Conservation (phyloP, 1,140 invertebrate genomes). For the Lepidostoma basale region DNA sequence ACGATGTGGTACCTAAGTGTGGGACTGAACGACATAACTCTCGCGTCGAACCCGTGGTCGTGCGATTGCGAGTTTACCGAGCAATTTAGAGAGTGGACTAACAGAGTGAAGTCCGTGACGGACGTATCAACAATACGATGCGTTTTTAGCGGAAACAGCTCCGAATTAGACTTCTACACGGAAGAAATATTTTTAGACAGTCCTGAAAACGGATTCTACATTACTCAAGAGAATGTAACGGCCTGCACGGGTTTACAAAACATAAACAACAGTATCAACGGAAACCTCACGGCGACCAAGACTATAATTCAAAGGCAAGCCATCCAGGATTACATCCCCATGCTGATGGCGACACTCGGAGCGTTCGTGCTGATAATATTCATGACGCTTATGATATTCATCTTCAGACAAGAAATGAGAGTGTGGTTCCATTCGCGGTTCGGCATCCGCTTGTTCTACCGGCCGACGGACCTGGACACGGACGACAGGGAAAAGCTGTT, state of each 20-base stretch:
- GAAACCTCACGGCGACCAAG: slow-evolving; percentile 70
- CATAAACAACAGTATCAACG: slow-evolving; percentile 71
- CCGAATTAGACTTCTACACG: slow-evolving; percentile 63
- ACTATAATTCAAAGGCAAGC: slow-evolving; percentile 74
- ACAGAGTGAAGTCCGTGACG: slow-evolving; percentile 66
- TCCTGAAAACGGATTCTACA: slow-evolving; percentile 63
- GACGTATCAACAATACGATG: slow-evolving; percentile 69
- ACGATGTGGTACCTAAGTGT: slow-evolving; percentile 77
- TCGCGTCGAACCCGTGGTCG: slow-evolving; percentile 84
- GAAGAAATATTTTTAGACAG: slow-evolving; percentile 63
- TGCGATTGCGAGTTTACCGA: slow-evolving; percentile 86
- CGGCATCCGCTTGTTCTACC: slow-evolving; percentile 81
- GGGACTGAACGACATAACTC: slow-evolving; percentile 69
- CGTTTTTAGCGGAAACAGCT: slow-evolving; percentile 64
- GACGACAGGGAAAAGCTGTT: slow-evolving; percentile 88
- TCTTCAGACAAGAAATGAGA: slow-evolving; percentile 85
- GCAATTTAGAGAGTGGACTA: slow-evolving; percentile 79
- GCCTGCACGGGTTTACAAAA: slow-evolving; percentile 67
- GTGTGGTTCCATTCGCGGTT: slow-evolving; percentile 91
- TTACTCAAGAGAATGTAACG: slow-evolving; percentile 61
- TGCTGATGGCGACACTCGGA: slow-evolving; percentile 74
- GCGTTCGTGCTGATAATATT: slow-evolving; percentile 74
- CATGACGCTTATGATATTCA: slow-evolving; percentile 73
- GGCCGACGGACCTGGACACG: slow-evolving; percentile 72
- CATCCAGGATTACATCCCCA: slow-evolving; percentile 79